These are phyloP conservation scores for Oxyruncus cristatus DNA, from an alignment of 2,113 vertebrate genomes.

Conservation along the genomic window DNA sequence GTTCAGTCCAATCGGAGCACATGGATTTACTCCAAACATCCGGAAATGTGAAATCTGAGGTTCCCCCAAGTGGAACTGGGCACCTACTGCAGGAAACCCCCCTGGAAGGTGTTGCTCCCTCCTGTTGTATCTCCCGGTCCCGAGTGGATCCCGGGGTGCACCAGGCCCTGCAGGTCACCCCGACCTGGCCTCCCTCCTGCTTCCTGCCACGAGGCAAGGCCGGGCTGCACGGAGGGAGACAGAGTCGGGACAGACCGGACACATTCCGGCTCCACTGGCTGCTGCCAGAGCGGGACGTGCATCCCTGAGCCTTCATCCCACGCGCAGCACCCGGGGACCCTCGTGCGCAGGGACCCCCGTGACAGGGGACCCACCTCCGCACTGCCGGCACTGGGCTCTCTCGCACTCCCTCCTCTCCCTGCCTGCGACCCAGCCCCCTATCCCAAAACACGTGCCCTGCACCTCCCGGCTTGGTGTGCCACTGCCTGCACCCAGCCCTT, in stretches of 20 bases:
- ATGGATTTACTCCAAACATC: background rate
- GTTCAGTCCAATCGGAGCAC: background rate
- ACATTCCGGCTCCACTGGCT: fast-evolving
- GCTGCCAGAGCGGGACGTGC: background rate
- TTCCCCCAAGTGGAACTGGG: background rate
- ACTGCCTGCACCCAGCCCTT: background rate
- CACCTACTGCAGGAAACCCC: fast-evolving
- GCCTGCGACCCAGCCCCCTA: background rate
- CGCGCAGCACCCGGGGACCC: background rate
- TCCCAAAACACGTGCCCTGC: background rate
- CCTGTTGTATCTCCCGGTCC: background rate
- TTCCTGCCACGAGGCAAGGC: constrained; percentile 56
- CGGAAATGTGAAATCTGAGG: fast-evolving
- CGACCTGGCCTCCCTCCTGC: background rate
- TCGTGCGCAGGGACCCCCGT: fast-evolving
- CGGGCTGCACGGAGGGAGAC: background rate
- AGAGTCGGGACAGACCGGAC: background rate
- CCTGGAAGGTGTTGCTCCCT: fast-evolving
- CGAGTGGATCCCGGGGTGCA: background rate
- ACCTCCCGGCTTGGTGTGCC: background rate
- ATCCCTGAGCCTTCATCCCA: background rate
- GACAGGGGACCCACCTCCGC: background rate
- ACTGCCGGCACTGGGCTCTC: background rate
- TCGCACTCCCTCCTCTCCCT: background rate
- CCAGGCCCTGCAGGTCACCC: background rate